These are phyloP conservation scores for Melanocharis versteri DNA, from an alignment of 2,113 vertebrate genomes.

Conservation along the genomic window DNA sequence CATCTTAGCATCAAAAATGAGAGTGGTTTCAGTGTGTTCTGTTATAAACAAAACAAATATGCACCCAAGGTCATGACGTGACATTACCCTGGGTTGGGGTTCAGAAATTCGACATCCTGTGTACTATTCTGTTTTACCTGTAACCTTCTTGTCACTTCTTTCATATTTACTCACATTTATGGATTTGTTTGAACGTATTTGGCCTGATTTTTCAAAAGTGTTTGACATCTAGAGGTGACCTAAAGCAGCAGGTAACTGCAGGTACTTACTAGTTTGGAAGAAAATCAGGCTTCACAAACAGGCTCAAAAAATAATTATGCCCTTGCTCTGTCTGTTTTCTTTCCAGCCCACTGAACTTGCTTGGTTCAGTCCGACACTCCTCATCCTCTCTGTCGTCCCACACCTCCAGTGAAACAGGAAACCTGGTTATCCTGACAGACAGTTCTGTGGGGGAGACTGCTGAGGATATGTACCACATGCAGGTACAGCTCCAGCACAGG, in stretches of 20 bases:
- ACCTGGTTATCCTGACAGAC: slow-evolving; percentile 87
- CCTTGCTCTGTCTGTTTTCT: slow-evolving; percentile 42
- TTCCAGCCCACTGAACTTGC: slow-evolving; percentile 87
- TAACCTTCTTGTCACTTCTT: background rate
- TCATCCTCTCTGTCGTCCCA: slow-evolving; percentile 95
- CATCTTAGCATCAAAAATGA: background rate
- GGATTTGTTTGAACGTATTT: background rate
- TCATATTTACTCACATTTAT: background rate
- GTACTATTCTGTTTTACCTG: background rate
- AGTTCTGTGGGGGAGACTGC: slow-evolving; percentile 84
- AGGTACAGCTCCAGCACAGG: slow-evolving; percentile 73
- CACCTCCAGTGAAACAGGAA: slow-evolving; percentile 91
- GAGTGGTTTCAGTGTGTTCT: background rate
- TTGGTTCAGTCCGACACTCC: slow-evolving; percentile 89
- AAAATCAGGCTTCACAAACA: background rate
- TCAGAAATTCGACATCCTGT: background rate
- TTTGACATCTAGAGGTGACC: background rate
- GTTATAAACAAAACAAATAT: background rate
- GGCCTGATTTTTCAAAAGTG: background rate
- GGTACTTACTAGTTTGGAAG: background rate
- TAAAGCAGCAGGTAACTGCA: background rate
- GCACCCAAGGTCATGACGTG: background rate
- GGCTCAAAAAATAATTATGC: background rate
- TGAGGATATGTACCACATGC: slow-evolving; percentile 90
- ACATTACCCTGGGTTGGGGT: background rate